Percentiles rank a stretch among this genome's conserved stretches.
phyloP scores from a whole-genome alignment of 2,797 vertebrate species.

The Fistularia tabacaria region DNA sequence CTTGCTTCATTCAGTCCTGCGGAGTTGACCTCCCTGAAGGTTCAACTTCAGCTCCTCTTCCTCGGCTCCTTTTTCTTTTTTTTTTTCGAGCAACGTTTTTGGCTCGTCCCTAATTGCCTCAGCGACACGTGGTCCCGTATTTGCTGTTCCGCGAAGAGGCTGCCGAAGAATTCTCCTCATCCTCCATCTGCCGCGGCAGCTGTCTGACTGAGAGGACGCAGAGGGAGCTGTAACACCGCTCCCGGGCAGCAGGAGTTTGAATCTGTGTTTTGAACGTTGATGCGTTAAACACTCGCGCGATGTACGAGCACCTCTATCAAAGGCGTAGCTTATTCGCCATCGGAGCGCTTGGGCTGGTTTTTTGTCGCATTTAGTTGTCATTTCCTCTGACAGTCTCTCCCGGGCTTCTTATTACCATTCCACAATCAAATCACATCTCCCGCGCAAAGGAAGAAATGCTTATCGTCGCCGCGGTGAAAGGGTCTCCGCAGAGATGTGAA shows the following conservation, averaged over 20 bases:
- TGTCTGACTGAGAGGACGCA: slow-evolving; percentile 13
- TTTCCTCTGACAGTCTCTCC: slow-evolving; percentile 15
- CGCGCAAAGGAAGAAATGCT: no score
- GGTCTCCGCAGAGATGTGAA: slow-evolving; percentile 41
- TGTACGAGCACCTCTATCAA: no score
- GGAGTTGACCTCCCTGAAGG: slow-evolving; percentile 41
- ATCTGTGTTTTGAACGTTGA: slow-evolving; percentile 13
- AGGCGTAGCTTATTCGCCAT: no score
- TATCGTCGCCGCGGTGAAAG: slow-evolving; percentile 15
- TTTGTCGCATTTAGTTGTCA: slow-evolving; percentile 25
- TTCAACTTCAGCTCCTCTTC: no score
- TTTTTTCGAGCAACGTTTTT: slow-evolving; percentile 29
- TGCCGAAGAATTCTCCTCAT: slow-evolving; percentile 16
- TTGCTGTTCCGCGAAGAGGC: slow-evolving; percentile 22
- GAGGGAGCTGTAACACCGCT: slow-evolving; percentile 33
- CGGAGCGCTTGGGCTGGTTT: not conserved
- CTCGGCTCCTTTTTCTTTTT: no score
- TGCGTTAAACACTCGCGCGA: slow-evolving; percentile 36
- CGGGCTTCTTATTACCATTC: slow-evolving; percentile 3
- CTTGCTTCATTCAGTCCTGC: not conserved
- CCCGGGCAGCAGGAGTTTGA: slow-evolving; percentile 8
- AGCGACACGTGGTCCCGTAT: slow-evolving; percentile 34
- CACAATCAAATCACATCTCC: no score
- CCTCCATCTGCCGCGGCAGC: slow-evolving; percentile 21
- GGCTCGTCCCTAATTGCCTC: slow-evolving; percentile 54